Evolutionary conservation across 2,797 vertebrate species (phyloP).

Genomic region (Paedocypris micromegethes): DNA sequence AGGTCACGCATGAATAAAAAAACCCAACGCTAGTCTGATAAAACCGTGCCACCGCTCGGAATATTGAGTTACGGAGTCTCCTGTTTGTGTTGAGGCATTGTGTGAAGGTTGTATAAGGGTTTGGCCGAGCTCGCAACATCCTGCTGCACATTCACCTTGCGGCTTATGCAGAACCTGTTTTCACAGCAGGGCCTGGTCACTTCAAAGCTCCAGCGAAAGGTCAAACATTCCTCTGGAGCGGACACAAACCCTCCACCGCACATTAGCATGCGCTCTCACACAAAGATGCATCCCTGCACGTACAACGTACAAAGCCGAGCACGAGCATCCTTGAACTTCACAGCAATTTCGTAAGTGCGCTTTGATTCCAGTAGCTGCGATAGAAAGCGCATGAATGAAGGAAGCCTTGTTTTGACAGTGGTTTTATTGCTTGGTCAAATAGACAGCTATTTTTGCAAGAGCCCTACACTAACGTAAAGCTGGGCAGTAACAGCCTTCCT

Average conservation of each 20-base stretch:
- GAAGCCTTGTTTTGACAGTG: too few relatives aligned
- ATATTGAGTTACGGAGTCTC: too few relatives aligned
- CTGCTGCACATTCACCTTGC: constrained; percentile 69
- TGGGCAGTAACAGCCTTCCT: too few relatives aligned
- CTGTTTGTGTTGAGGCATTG: not conserved
- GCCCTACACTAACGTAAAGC: too few relatives aligned
- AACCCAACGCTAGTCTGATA: too few relatives aligned
- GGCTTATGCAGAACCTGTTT: constrained; percentile 72
- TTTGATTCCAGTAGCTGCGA: constrained; percentile 1
- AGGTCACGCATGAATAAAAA: not conserved
- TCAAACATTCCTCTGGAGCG: constrained; percentile 81
- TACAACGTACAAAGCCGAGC: constrained; percentile 35
- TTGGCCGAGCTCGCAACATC: constrained; percentile 58
- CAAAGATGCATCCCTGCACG: constrained; percentile 1
- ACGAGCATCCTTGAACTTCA: constrained; percentile 15
- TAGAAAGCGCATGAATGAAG: constrained; percentile 33
- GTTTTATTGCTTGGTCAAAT: too few relatives aligned
- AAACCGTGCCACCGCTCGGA: too few relatives aligned
- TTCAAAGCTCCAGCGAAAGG: constrained; percentile 87
- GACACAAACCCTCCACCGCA: constrained; percentile 32
- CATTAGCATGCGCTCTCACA: constrained; percentile 46
- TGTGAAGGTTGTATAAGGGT: constrained; percentile 43
- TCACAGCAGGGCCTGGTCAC: constrained; percentile 77
- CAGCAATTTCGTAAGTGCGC: not conserved
- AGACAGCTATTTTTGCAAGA: too few relatives aligned